These are phyloP conservation scores for Notolepis coatsorum DNA, from an alignment of 2,797 vertebrate species.

Conservation along the genomic window DNA sequence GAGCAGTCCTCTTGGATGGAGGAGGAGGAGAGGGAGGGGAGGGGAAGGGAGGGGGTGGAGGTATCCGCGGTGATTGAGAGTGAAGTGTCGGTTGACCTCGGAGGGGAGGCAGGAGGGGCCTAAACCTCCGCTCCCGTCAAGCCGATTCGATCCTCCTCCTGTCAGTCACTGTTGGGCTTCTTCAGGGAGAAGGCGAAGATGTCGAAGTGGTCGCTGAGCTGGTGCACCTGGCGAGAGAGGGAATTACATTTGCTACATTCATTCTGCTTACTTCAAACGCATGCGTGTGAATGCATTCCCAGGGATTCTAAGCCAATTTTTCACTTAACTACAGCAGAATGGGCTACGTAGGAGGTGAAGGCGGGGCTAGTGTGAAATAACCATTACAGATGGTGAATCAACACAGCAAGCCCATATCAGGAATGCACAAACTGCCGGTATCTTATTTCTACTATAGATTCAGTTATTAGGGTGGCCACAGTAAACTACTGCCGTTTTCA, in stretches of 20 bases:
- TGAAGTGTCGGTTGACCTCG: conserved; percentile 83
- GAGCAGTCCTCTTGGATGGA: conserved; percentile 52
- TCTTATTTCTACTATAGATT: too few relatives aligned
- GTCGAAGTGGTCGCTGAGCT: conserved; percentile 94
- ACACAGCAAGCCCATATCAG: too few relatives aligned
- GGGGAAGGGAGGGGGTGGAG: conserved; percentile 52
- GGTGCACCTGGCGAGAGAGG: conserved; percentile 84
- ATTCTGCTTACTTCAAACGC: too few relatives aligned
- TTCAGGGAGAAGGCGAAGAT: conserved; percentile 93
- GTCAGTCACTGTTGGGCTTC: conserved; percentile 94
- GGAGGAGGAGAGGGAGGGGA: conserved; percentile 6
- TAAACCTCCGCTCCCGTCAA: conserved; percentile 90
- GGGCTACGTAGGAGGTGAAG: too few relatives aligned
- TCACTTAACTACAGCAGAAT: too few relatives aligned
- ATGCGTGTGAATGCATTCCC: neutral
- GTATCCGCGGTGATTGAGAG: conserved; percentile 87
- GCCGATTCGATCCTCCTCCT: conserved; percentile 89
- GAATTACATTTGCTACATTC: too few relatives aligned
- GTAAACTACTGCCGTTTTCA: too few relatives aligned
- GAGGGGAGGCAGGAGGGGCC: conserved; percentile 57
- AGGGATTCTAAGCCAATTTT: conserved; percentile 1
- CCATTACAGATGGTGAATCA: too few relatives aligned
- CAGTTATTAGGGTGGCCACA: too few relatives aligned
- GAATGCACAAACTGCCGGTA: too few relatives aligned
- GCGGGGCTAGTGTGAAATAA: too few relatives aligned